Percentiles rank a stretch among this genome's conserved stretches.
These are phyloP conservation scores for Bimastos eiseni DNA, from an alignment of 2,888 invertebrate genomes.

Conservation along the genomic window DNA sequence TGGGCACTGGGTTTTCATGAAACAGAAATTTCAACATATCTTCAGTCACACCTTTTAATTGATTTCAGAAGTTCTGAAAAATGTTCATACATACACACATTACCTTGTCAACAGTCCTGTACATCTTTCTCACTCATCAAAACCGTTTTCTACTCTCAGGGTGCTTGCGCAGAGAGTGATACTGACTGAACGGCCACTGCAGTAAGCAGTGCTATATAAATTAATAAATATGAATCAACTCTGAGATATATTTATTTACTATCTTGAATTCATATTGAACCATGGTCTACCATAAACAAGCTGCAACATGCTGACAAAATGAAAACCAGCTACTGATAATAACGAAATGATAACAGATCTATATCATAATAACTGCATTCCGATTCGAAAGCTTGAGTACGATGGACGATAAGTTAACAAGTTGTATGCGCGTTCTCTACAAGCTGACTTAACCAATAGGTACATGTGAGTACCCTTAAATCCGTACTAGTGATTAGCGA, in stretches of 20 bases:
- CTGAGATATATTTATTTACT: background rate
- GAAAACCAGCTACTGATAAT: slow-evolving; percentile 4
- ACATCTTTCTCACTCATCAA: too few species aligned
- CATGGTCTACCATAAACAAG: background rate
- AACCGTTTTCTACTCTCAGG: too few species aligned
- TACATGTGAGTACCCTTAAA: background rate
- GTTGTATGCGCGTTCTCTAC: background rate
- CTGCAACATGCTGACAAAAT: background rate
- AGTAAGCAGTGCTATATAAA: too few species aligned
- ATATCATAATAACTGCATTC: background rate
- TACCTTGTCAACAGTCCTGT: slow-evolving; percentile 1
- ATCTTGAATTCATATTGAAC: background rate
- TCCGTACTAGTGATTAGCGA: background rate
- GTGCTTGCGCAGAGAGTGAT: too few species aligned
- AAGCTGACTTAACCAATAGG: background rate
- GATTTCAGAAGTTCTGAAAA: background rate
- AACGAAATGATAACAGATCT: background rate
- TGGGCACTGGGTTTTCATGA: background rate
- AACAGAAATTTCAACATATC: background rate
- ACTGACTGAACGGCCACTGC: too few species aligned
- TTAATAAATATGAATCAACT: background rate
- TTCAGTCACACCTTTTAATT: background rate
- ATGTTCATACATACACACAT: background rate
- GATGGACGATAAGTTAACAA: background rate
- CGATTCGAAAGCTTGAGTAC: background rate